phyloP scores from a whole-genome alignment of 2,113 vertebrate species.

The Camelus bactrianus region DNA sequence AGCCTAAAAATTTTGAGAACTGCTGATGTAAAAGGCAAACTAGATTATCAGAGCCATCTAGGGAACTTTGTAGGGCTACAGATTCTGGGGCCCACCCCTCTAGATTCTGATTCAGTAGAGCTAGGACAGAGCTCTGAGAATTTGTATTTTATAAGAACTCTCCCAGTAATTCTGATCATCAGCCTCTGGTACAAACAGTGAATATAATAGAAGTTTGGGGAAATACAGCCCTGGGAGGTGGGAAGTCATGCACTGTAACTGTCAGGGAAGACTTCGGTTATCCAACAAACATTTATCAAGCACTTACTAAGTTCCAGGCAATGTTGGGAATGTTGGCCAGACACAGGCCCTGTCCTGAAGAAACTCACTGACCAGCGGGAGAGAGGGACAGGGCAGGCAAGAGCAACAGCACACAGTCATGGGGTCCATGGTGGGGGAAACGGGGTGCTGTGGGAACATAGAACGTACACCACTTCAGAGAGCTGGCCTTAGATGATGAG shows the following conservation, averaged over 20 bases:
- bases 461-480: neutral
- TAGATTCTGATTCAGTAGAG: neutral
- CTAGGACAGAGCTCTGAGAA: neutral
- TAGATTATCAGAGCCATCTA: neutral
- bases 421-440: too few species aligned
- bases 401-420: neutral
- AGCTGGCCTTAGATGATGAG: neutral
- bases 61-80: neutral
- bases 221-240: neutral
- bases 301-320: neutral
- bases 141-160: neutral
- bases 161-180: neutral
- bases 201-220: neutral
- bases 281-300: neutral
- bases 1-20: slow-evolving; percentile 30
- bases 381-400: neutral
- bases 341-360: neutral
- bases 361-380: neutral
- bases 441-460: neutral
- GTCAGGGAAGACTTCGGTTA: neutral
- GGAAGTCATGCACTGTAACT: neutral
- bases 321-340: neutral
- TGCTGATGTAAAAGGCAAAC: neutral
- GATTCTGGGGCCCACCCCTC: too few species aligned
- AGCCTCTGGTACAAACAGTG: neutral